These are phyloP conservation scores for Centropus unirufus DNA, from an alignment of 2,113 vertebrate species.

Conservation along the genomic window DNA sequence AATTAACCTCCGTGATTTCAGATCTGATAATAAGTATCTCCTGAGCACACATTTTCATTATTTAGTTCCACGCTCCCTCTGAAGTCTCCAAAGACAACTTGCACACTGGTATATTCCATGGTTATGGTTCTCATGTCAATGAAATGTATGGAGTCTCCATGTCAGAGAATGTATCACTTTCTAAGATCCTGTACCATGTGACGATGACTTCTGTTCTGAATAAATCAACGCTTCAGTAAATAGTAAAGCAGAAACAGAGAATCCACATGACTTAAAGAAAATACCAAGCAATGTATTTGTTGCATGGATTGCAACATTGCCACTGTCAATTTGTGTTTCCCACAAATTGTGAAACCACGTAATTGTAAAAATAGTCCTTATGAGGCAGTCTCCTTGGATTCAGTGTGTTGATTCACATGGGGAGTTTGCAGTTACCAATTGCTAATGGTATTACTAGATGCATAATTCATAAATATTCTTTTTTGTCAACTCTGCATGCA, in stretches of 20 bases:
- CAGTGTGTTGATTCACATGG: neutral
- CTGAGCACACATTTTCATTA: neutral
- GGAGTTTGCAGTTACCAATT: neutral
- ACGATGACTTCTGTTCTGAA: neutral
- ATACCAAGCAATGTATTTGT: rapidly evolving
- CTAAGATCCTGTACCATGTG: neutral
- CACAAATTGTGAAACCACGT: neutral
- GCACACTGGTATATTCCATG: neutral
- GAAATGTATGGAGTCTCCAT: neutral
- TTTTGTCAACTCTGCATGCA: neutral
- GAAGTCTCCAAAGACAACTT: neutral
- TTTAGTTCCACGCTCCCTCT: neutral
- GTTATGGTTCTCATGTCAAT: neutral
- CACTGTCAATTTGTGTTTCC: neutral
- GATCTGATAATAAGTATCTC: neutral
- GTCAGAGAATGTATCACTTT: neutral
- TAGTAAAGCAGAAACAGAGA: neutral
- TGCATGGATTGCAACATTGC: neutral
- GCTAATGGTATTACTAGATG: neutral
- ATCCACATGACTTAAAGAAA: neutral
- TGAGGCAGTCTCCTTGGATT: neutral
- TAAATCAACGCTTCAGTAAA: neutral
- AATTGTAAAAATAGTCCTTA: neutral
- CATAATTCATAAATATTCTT: neutral
- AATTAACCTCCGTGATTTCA: neutral